Evolutionary conservation across 2,888 invertebrate species (phyloP).

Genomic region (Cerastoderma edule): DNA sequence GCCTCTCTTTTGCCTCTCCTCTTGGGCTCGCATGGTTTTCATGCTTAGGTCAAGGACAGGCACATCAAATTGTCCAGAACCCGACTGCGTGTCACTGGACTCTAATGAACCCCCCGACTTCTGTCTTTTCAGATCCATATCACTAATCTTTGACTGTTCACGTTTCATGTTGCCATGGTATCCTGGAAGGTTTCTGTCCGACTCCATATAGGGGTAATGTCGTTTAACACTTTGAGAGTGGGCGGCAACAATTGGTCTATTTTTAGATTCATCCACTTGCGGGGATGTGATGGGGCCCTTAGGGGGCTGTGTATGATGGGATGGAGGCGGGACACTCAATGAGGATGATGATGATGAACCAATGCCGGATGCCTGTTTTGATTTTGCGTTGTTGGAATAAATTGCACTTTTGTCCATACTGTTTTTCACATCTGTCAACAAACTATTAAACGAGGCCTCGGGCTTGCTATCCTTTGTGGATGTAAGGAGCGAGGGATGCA

Average conservation of each 20-base stretch:
- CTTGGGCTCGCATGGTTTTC: constrained; percentile 69
- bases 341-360: constrained; percentile 12
- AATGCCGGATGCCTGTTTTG: constrained; percentile 10
- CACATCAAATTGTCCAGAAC: constrained; percentile 35
- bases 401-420: constrained; percentile 28
- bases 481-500: constrained; percentile 11
- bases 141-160: constrained; percentile 25
- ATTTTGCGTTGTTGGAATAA: constrained; percentile 18
- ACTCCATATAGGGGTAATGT: constrained; percentile 44
- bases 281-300: constrained; percentile 39
- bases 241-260: constrained; percentile 56
- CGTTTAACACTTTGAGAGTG: constrained; percentile 59
- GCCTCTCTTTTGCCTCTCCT: constrained; percentile 54
- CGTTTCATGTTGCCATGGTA: constrained; percentile 22
- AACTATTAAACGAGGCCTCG: constrained; percentile 19
- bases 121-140: constrained; percentile 59
- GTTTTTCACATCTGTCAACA: constrained; percentile 18
- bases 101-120: constrained; percentile 44
- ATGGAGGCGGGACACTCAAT: constrained; percentile 32
- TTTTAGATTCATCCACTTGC: constrained; percentile 21
- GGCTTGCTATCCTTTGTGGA: constrained; percentile 1
- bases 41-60: constrained; percentile 72
- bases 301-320: constrained; percentile 31
- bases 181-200: constrained; percentile 29
- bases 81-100: constrained; percentile 21